These are phyloP conservation scores for Digitonthophagus gazella DNA, from an alignment of 2,888 invertebrate species.

Conservation along the genomic window DNA sequence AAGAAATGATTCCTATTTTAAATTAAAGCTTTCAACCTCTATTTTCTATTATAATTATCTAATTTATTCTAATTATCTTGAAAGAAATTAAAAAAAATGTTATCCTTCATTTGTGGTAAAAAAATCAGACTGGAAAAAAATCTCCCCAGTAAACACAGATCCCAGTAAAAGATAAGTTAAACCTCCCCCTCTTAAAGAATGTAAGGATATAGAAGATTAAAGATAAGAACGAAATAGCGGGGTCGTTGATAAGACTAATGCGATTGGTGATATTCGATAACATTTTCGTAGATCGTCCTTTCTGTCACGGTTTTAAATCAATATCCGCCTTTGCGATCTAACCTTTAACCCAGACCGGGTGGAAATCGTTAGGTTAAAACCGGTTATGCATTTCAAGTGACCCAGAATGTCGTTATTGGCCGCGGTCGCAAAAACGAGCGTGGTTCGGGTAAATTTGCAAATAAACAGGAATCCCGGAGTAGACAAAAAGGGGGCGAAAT, in stretches of 20 bases:
- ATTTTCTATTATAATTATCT: too few species aligned
- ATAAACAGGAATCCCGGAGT: conserved; percentile 6
- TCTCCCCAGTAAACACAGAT: not conserved
- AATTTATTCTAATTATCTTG: not conserved
- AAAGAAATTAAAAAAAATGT: too few species aligned
- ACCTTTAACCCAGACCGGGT: not conserved
- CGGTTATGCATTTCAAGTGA: too few species aligned
- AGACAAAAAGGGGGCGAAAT: conserved; percentile 8
- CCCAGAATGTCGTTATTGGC: too few species aligned
- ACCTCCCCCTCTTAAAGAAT: not conserved
- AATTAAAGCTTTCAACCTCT: too few species aligned
- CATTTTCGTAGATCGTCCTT: not conserved
- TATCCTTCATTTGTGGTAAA: too few species aligned
- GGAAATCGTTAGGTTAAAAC: not conserved
- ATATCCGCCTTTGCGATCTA: not conserved
- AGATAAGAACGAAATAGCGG: not conserved
- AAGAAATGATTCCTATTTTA: too few species aligned
- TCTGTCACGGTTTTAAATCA: not conserved
- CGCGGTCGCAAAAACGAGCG: too few species aligned
- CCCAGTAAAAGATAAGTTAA: not conserved
- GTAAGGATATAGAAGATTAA: not conserved
- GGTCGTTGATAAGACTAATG: not conserved
- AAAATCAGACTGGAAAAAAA: too few species aligned
- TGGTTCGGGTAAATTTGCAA: conserved; percentile 6
- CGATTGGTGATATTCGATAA: not conserved